Evolutionary conservation across 2,888 invertebrate genomes (phyloP), one percentile per base, ranked within the genome.

Genomic region (Lasioglossum marginatum): DNA sequence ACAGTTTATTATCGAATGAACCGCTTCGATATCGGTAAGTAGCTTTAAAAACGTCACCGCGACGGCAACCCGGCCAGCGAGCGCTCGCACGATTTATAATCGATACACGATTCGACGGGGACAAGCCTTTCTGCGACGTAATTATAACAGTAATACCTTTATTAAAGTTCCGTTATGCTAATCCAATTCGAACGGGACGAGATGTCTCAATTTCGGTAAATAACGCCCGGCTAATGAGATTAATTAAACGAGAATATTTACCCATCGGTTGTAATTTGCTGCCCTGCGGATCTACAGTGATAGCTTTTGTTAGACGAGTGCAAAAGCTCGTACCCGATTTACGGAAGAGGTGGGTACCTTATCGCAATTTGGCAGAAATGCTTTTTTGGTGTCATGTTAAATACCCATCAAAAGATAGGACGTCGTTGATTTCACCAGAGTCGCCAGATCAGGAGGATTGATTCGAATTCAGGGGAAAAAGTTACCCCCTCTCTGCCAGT

Each of bases 151-250:
- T 85, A 83, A 85, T 77, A 14, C 60, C 80, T 72, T 82, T 85
- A 85, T 87, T 82, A 87, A 82, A 76, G 85, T 82, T 82, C 77
- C 77, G 79, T 82, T 85, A 82, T 85, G 81, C 63, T 82, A 85
- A 87, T 85, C 82, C 86, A 76, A 85, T 86, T 73, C 60, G 77
- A 60, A 70, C 60, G 74, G 63, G 37, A 45, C 77, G 63, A 73
- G 43, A 76, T 77, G 86, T 87, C 81, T 74, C 82, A 82, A 83
- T 86, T 82, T 74, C 79, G 75, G 73, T 75, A 81, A 78, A 86
- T 77, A 75, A 70, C 82, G 74, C 48, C 16, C 60, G 34, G 78
- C 74, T 83, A 82, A 79, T 81, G 60, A 68, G 86, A 89, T 84
- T 86, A 80, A 86, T 89, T 81, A 77, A 82, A 77, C 79, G 27